Conservation (phyloP, 2,113 vertebrate species). For the Taxidea taxus region DNA sequence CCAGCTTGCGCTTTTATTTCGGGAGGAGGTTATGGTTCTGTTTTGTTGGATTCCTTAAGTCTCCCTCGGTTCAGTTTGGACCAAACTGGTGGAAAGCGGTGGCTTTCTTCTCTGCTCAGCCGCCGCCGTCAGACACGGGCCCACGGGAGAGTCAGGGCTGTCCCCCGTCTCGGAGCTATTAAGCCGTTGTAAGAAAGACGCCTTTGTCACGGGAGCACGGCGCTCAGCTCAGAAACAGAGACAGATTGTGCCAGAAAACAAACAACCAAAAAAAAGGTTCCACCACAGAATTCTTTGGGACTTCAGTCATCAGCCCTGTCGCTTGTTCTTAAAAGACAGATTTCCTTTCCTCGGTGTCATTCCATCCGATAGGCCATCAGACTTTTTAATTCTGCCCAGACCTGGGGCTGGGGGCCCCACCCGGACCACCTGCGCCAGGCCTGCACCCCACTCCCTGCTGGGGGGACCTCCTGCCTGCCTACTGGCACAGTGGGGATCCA, state of each 20-base stretch:
- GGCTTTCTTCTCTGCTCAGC: not conserved
- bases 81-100: not conserved
- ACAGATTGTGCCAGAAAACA: slow-evolving; percentile 86
- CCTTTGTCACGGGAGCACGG: slow-evolving; percentile 84
- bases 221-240: slow-evolving; percentile 86
- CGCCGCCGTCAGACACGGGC: not conserved
- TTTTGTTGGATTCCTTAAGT: not conserved
- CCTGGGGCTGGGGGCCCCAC: not conserved
- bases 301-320: slow-evolving; percentile 80
- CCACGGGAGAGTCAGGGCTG: slow-evolving; percentile 17
- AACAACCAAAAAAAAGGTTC: slow-evolving; percentile 81
- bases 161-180: slow-evolving; percentile 71
- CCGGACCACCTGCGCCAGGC: not conserved
- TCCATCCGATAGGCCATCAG: slow-evolving; percentile 43
- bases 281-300: slow-evolving; percentile 83
- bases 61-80: not conserved
- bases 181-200: slow-evolving; percentile 87
- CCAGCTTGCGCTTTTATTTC: not conserved
- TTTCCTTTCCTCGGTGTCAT: slow-evolving; percentile 54
- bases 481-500: not conserved
- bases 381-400: slow-evolving; percentile 57
- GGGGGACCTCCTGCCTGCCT: not conserved
- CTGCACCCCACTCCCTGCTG: not conserved
- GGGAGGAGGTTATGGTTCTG: not conserved
- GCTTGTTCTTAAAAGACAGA: slow-evolving; percentile 39